phyloP scores from a whole-genome alignment of 2,888 invertebrate species.

The Dysmachus trigonus region DNA sequence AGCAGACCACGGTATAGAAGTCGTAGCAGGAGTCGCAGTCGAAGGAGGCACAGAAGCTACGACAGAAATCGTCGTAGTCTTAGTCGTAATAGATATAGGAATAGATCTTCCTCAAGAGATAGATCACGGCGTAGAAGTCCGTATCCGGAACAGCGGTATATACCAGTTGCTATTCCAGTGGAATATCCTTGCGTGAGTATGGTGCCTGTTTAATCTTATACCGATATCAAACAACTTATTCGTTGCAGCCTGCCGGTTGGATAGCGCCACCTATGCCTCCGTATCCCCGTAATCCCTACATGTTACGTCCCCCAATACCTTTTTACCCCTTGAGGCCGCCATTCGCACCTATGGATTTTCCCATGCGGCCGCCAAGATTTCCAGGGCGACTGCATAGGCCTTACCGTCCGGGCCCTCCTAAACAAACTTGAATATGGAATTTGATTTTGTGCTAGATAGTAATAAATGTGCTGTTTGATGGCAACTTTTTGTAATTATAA shows the following conservation, averaged over 20 bases:
- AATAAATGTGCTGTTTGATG: not conserved
- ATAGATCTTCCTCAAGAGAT: not conserved
- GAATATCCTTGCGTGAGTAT: conserved; percentile 30
- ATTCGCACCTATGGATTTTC: not conserved
- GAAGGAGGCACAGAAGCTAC: not conserved
- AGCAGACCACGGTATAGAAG: conserved; percentile 41
- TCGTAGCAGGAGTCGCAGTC: not conserved
- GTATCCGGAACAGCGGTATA: not conserved
- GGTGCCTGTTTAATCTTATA: not conserved
- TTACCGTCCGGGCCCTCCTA: not conserved
- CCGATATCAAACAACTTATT: not conserved
- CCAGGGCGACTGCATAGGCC: not conserved
- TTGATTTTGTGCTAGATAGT: not conserved
- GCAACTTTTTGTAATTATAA: not conserved
- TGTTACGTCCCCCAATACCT: conserved; percentile 1
- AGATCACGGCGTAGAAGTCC: not conserved
- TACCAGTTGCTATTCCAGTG: conserved; percentile 13
- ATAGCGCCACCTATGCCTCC: not conserved
- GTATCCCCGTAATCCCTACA: not conserved
- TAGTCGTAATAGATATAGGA: not conserved
- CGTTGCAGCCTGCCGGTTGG: not conserved
- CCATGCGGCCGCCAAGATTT: not conserved
- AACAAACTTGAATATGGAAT: not conserved
- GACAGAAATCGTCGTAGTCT: not conserved
- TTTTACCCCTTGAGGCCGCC: not conserved